Conservation (phyloP, 1,140 invertebrate genomes). For the Drosophila truncata region DNA sequence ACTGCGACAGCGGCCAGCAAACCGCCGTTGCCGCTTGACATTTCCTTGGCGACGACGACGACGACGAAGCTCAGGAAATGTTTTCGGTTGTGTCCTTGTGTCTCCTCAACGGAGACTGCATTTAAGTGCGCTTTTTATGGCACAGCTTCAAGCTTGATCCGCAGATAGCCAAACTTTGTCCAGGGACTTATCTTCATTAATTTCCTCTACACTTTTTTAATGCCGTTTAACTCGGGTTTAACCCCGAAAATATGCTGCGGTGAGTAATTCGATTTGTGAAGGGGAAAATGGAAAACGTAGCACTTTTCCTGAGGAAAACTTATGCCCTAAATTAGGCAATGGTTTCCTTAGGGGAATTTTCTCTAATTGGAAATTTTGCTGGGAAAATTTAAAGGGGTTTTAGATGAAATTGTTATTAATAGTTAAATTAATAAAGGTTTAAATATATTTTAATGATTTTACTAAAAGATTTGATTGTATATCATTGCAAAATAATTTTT, state of each 20-base stretch:
- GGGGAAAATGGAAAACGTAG: background rate
- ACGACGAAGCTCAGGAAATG: slow-evolving; percentile 24
- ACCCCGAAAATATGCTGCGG: slow-evolving; percentile 31
- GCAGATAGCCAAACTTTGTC: slow-evolving; percentile 45
- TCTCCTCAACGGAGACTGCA: slow-evolving; percentile 29
- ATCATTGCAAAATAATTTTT: no score
- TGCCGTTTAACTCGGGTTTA: slow-evolving; percentile 22
- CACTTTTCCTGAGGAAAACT: background rate
- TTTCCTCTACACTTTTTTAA: slow-evolving; percentile 40
- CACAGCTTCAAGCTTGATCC: slow-evolving; percentile 38
- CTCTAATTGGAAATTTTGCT: slow-evolving; percentile 1
- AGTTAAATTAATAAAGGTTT: no score
- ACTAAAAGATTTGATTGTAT: no score
- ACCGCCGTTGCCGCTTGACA: slow-evolving; percentile 43
- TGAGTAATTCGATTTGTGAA: background rate
- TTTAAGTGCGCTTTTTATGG: slow-evolving; percentile 41
- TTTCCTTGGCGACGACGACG: slow-evolving; percentile 47
- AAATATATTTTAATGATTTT: no score
- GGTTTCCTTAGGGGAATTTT: background rate
- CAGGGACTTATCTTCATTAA: slow-evolving; percentile 40
- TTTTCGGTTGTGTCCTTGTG: slow-evolving; percentile 26
- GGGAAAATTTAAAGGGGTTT: background rate
- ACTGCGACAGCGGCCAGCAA: slow-evolving; percentile 33
- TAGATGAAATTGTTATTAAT: background rate
- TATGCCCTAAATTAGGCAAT: slow-evolving; percentile 11